phyloP scores from a whole-genome alignment of 2,797 vertebrate species.

The Sciaenops ocellatus region DNA sequence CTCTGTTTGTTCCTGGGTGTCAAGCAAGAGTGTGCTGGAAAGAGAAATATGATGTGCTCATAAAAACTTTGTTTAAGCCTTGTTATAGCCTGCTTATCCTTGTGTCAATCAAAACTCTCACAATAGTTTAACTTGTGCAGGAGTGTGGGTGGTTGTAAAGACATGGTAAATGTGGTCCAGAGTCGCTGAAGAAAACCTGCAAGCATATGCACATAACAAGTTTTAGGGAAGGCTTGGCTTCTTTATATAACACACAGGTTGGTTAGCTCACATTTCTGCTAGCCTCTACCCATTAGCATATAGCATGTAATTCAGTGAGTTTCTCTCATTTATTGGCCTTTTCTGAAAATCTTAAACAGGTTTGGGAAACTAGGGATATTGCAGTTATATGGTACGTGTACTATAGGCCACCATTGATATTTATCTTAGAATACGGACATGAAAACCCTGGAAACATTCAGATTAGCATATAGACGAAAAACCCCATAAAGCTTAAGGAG shows the following conservation, averaged over 20 bases:
- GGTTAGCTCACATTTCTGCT: no score
- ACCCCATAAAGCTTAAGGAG: not conserved
- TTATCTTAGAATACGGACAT: not conserved
- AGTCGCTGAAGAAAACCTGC: not conserved
- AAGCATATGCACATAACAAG: not conserved
- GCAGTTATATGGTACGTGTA: not conserved
- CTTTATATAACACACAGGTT: no score
- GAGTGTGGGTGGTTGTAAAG: not conserved
- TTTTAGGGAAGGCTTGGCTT: not conserved
- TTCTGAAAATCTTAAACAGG: not conserved
- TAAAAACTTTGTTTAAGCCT: conserved; percentile 16
- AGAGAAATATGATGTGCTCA: not conserved
- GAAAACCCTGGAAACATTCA: conserved; percentile 16
- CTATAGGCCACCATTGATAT: not conserved
- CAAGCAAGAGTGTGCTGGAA: conserved; percentile 1
- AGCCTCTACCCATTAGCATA: not conserved
- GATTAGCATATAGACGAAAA: conserved; percentile 1
- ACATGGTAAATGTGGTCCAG: not conserved
- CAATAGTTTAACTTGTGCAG: not conserved
- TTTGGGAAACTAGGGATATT: not conserved
- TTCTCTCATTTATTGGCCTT: not conserved
- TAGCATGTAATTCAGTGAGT: not conserved
- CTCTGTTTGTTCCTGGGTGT: conserved; percentile 18
- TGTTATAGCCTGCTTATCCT: not conserved
- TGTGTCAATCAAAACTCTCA: conserved; percentile 9